Conservation (phyloP, 53 echinoderm and acorn worm genomes). For the Arbacia lixula region DNA sequence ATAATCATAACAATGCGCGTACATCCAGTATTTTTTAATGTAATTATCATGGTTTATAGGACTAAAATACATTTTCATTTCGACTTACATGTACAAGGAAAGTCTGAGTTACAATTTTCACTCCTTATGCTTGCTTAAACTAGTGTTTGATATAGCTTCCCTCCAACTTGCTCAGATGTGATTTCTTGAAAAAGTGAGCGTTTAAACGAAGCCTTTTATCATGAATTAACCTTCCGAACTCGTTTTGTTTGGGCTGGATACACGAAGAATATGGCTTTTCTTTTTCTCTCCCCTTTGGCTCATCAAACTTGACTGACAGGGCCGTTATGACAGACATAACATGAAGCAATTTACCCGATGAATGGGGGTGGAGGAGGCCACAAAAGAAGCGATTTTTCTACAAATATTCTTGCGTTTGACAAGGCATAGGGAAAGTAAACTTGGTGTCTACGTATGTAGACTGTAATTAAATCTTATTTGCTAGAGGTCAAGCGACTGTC, state of each 20-base stretch:
- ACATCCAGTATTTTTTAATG: too few relatives aligned
- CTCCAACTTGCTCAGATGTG: too few relatives aligned
- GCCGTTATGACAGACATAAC: constrained; percentile 33
- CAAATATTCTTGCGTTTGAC: constrained; percentile 6
- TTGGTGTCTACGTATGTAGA: constrained; percentile 5
- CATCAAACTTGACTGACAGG: constrained; percentile 33
- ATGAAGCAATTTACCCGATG: constrained; percentile 48
- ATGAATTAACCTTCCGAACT: constrained; percentile 31
- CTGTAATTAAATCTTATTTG: constrained; percentile 19
- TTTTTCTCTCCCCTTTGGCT: neutral
- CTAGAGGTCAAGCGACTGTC: constrained; percentile 8
- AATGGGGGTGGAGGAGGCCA: constrained; percentile 1
- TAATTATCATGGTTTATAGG: too few relatives aligned
- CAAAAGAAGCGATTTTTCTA: constrained; percentile 1
- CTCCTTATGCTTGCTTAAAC: too few relatives aligned
- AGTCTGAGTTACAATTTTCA: too few relatives aligned
- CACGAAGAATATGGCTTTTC: neutral
- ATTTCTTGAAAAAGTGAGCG: neutral
- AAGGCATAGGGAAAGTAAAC: neutral
- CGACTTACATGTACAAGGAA: too few relatives aligned
- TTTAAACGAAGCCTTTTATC: constrained; percentile 12
- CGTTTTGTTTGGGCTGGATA: constrained; percentile 4
- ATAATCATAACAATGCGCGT: too few relatives aligned
- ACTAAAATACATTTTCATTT: too few relatives aligned
- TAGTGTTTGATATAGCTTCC: too few relatives aligned